These are phyloP conservation scores for Drosophila histrio DNA, from an alignment of 2,888 invertebrate species.

Conservation along the genomic window DNA sequence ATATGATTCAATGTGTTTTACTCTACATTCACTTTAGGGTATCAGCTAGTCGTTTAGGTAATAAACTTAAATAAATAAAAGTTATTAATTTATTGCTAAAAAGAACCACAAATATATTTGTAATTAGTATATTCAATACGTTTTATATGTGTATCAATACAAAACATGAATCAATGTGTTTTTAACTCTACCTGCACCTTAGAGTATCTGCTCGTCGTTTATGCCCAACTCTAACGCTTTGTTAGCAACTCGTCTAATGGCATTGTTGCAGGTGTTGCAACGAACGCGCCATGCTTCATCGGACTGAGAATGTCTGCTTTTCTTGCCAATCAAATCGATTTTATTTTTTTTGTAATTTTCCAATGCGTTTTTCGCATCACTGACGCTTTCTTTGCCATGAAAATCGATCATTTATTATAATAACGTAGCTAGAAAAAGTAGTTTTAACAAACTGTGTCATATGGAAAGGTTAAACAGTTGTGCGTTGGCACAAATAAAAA, in stretches of 20 bases:
- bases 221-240: not conserved
- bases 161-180: too few relatives aligned
- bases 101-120: too few relatives aligned
- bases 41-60: not conserved
- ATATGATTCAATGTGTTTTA: too few relatives aligned
- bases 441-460: constrained; percentile 27
- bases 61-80: too few relatives aligned
- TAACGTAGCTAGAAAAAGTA: constrained; percentile 12
- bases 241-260: not conserved
- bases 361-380: constrained; percentile 12
- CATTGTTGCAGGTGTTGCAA: constrained; percentile 17
- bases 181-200: not conserved
- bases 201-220: not conserved
- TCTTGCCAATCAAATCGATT: constrained; percentile 18
- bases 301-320: constrained; percentile 13
- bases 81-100: too few relatives aligned
- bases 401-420: constrained; percentile 23
- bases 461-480: constrained; percentile 33
- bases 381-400: constrained; percentile 17
- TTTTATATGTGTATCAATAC: too few relatives aligned
- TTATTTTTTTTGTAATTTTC: constrained; percentile 11
- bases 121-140: too few relatives aligned
- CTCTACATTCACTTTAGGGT: not conserved
- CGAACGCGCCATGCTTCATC: constrained; percentile 1
- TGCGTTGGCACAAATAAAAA: constrained; percentile 1